These are phyloP conservation scores for Nesogale talazaci DNA, from an alignment of 2,113 vertebrate genomes.

Conservation along the genomic window DNA sequence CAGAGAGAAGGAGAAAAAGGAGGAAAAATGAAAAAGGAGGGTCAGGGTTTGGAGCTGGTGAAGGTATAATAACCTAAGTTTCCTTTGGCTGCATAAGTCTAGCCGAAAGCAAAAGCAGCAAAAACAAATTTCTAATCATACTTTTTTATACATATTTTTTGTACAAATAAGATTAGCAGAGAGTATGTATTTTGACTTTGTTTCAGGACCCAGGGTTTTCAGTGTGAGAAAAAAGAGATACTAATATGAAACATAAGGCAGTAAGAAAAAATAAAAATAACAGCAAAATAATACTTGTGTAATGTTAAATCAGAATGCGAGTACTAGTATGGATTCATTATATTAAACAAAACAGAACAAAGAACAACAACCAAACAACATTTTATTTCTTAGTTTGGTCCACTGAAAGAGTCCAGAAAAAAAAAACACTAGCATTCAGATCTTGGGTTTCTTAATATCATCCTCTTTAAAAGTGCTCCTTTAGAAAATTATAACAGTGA, in stretches of 20 bases:
- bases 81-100: background rate
- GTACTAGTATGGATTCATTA: background rate
- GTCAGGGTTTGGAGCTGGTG: too few species aligned
- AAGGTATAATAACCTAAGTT: background rate
- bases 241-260: background rate
- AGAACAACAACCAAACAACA: background rate
- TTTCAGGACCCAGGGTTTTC: background rate
- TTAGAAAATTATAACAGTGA: background rate
- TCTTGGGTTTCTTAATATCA: background rate
- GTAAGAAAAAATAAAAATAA: background rate
- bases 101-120: background rate
- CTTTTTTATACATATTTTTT: constrained; percentile 12
- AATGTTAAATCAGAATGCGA: background rate
- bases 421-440: background rate
- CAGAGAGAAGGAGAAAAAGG: background rate
- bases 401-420: background rate
- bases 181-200: background rate
- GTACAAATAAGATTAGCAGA: background rate
- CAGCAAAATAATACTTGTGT: background rate
- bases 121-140: background rate
- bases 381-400: background rate
- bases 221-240: background rate
- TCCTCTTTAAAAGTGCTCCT: background rate
- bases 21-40: background rate
- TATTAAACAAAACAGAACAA: background rate